phyloP scores from a whole-genome alignment of 1,140 invertebrate species.

The Ptiloglossa arizonensis region DNA sequence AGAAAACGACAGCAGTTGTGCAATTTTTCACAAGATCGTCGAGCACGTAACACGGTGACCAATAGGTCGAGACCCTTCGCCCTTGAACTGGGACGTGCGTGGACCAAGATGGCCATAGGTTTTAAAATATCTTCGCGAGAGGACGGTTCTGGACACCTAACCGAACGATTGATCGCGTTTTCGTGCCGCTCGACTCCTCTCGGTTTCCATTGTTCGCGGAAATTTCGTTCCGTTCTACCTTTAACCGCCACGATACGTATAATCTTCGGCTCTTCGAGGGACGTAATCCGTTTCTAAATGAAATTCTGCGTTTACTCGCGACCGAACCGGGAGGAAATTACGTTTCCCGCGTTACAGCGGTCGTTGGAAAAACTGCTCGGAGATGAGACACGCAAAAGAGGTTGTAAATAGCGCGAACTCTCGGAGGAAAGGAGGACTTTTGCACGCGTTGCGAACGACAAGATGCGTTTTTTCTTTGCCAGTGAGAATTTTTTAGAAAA shows the following conservation, averaged over 20 bases:
- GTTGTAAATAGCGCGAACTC: background rate
- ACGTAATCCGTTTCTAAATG: background rate
- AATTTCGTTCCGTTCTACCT: background rate
- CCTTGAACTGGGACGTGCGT: background rate
- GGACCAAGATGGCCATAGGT: background rate
- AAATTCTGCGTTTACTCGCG: background rate
- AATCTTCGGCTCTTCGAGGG: background rate
- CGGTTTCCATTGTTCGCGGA: background rate
- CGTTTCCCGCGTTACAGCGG: background rate
- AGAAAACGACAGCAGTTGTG: background rate
- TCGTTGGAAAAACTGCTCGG: background rate
- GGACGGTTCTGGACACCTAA: background rate
- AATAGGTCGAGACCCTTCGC: background rate
- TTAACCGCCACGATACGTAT: background rate
- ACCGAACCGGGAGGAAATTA: background rate
- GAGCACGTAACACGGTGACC: background rate
- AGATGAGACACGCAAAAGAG: background rate
- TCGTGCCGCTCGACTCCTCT: background rate
- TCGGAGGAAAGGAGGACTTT: background rate
- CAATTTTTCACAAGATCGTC: conserved; percentile 1
- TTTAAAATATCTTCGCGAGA: background rate
- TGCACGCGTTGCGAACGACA: background rate
- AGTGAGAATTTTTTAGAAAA: too few species aligned
- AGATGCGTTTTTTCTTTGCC: too few species aligned
- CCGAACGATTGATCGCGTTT: conserved; percentile 19